These are phyloP conservation scores for Montipora capricornis DNA, from an alignment of 64 coral and sea anemone species.

Conservation along the genomic window DNA sequence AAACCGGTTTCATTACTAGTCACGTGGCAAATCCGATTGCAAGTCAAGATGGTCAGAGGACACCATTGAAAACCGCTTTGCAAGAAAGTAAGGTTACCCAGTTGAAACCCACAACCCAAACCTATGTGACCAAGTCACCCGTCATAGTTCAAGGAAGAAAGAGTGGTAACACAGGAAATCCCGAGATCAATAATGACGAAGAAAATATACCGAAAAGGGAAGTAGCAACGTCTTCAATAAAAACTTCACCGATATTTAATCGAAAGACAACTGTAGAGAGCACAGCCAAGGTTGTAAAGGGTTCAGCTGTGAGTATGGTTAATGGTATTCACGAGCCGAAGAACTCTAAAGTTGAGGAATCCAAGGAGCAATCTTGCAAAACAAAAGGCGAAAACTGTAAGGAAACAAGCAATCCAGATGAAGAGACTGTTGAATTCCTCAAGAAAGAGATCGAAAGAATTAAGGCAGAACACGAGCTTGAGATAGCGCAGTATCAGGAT, in stretches of 20 bases:
- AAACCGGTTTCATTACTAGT: constrained; percentile 17
- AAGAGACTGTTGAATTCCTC: constrained; percentile 52
- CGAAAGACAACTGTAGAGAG: not conserved
- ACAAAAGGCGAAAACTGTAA: not conserved
- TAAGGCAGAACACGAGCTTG: constrained; percentile 60
- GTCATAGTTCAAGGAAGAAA: constrained; percentile 36
- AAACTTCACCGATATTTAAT: not conserved
- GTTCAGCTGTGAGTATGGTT: not conserved
- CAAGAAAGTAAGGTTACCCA: constrained; percentile 19
- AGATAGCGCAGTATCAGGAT: constrained; percentile 74
- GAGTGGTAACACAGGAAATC: not conserved
- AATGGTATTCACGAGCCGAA: constrained; percentile 18
- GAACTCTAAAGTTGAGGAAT: not conserved
- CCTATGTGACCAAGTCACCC: constrained; percentile 13
- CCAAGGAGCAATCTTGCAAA: not conserved
- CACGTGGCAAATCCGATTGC: not conserved
- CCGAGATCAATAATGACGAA: not conserved
- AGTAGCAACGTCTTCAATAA: constrained; percentile 8
- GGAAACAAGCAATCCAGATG: not conserved
- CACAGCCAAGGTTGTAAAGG: not conserved
- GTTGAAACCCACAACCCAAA: not conserved
- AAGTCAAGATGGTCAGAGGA: not conserved
- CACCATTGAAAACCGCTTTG: not conserved
- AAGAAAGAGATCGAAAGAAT: constrained; percentile 79
- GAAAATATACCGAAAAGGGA: not conserved